Base-by-base conservation (phyloP, 92 coral and sea anemone species). In the Phenganax subtilis region DNA sequence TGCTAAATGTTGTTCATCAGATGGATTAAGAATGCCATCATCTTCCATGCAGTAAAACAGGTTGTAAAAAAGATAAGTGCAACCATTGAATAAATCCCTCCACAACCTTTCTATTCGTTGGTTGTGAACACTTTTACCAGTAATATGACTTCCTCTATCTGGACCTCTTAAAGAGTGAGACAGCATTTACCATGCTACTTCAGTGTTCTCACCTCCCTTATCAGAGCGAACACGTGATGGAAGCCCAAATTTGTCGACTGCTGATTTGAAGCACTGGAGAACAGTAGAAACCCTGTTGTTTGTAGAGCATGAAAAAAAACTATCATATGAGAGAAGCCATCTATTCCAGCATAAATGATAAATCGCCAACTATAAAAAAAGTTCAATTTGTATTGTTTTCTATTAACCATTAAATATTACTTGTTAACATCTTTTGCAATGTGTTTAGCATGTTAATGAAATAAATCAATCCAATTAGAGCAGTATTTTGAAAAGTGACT, bases 191-290 rank as follows among this genome's bases (percentile, higher is more conserved):
- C 25, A 20, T 20, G 25, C 25, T 20, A 20, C 25, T 20, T 20
- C 25, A 64, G 70, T 80, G 15, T 85, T 85, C 75, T 85, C 88
- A 55, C 88, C 88, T 29, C 88, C 88, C 73, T 85, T 85, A 54
- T 85, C 88, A 54, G 85, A 71, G 29, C 85, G 80, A 14, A 85
- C 88, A 60, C 85, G 75, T 10, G 87, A 83, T n/a, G 89, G 89
- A 25, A 83, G 73, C 20, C 89, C 25, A 20, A 20, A 20, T 20
- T 20, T 20, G 25, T 20, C 71, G 30, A 65, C 71, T 17, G 71
- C 71, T 65, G 71, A 65, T 65, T 20, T 28, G 71, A 65, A 65
- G 71, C 71, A 65, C 71, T 65, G 71, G 12, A 65, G 71, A 65
- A 65, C 71, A 65, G 71, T 1, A 4, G 71, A 65, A 65, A 51